phyloP scores from a whole-genome alignment of 1,140 invertebrate species.

The Eumaeus atala region DNA sequence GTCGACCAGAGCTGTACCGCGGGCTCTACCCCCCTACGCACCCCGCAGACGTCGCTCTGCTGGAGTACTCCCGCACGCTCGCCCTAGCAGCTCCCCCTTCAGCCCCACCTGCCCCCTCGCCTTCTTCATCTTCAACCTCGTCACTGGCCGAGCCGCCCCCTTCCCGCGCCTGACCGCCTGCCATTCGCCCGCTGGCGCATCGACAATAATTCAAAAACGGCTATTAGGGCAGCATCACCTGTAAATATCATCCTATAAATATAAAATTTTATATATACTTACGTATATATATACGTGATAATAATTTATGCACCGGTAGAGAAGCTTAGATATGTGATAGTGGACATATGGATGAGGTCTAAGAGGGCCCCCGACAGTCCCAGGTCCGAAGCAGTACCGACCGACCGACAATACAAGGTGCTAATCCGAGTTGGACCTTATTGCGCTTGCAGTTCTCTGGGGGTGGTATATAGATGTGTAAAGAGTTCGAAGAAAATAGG shows the following conservation, averaged over 20 bases:
- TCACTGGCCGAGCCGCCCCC: constrained; percentile 68
- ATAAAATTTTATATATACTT: constrained; percentile 43
- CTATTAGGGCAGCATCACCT: constrained; percentile 33
- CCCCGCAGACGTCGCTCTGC: constrained; percentile 76
- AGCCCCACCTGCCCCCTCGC: constrained; percentile 72
- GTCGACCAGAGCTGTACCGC: constrained; percentile 71
- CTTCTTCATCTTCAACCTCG: constrained; percentile 76
- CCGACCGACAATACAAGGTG: constrained; percentile 72
- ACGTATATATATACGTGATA: constrained; percentile 67
- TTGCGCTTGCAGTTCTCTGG: constrained; percentile 46
- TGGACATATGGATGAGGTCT: constrained; percentile 50
- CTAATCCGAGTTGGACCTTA: constrained; percentile 58
- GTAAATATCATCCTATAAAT: constrained; percentile 45
- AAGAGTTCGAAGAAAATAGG: constrained; percentile 51
- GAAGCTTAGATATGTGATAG: constrained; percentile 69
- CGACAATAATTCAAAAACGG: constrained; percentile 60
- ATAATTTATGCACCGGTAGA: constrained; percentile 69
- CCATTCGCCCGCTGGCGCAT: constrained; percentile 54
- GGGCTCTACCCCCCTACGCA: constrained; percentile 75
- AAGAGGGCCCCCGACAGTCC: constrained; percentile 30
- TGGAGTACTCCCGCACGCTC: constrained; percentile 78
- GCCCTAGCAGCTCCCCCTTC: constrained; percentile 52
- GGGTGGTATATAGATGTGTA: constrained; percentile 59
- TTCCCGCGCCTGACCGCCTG: constrained; percentile 60
- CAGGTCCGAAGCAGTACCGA: constrained; percentile 27